Percentiles rank a stretch among this genome's conserved stretches.
These are phyloP conservation scores for Aphrocallistes beatrix DNA, from an alignment of 37 sponge, comb jelly and placozoan genomes.

Conservation along the genomic window DNA sequence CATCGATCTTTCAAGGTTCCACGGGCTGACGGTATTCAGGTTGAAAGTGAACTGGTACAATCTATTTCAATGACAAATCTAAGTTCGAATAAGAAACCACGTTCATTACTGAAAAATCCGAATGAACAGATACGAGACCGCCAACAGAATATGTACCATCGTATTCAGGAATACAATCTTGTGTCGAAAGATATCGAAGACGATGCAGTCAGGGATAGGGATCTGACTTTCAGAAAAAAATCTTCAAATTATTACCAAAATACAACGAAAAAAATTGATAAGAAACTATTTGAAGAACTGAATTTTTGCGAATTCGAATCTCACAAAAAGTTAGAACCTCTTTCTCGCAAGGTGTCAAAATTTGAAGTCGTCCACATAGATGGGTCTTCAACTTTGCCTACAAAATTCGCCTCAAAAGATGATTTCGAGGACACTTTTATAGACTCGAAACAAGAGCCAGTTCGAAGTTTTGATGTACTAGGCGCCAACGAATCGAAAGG, in stretches of 20 bases:
- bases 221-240: neutral
- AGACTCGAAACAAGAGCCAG: neutral
- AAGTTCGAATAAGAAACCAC: neutral
- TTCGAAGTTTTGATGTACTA: neutral
- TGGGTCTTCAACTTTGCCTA: neutral
- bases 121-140: neutral
- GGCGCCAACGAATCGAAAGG: neutral
- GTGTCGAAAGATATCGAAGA: neutral
- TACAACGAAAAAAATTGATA: conserved; percentile 3
- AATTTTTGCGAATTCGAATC: neutral
- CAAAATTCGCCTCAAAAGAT: neutral
- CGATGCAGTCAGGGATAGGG: neutral
- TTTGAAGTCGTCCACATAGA: neutral
- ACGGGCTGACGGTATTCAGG: neutral
- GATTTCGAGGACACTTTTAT: neutral
- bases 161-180: neutral
- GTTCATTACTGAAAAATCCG: neutral
- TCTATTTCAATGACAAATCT: neutral
- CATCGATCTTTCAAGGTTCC: neutral
- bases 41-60: neutral
- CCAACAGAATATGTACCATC: conserved; percentile 15
- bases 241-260: neutral
- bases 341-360: neutral
- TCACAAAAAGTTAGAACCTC: neutral
- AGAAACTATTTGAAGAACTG: neutral